Evolutionary conservation across 2,797 vertebrate species (phyloP).

Genomic region (Sebastes dallii): DNA sequence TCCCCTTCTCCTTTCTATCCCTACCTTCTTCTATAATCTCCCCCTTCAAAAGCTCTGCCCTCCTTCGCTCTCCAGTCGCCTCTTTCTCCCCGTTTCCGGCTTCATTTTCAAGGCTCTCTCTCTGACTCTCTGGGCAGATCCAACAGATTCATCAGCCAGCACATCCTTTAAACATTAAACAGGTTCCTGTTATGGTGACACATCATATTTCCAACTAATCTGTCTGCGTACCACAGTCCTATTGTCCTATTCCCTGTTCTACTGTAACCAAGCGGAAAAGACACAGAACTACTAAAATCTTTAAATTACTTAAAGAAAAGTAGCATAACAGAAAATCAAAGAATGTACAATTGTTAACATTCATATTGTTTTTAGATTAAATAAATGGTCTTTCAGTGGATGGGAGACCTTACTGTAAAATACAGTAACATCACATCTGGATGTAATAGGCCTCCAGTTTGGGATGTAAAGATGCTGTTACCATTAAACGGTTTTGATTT

Average conservation of each 20-base stretch:
- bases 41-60: slow-evolving; percentile 10
- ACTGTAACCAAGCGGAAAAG: neutral
- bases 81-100: neutral
- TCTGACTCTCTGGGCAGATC: slow-evolving; percentile 17
- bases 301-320: neutral
- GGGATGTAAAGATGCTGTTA: neutral
- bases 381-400: neutral
- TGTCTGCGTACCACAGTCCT: slow-evolving; percentile 35
- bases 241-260: slow-evolving; percentile 15
- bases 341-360: neutral
- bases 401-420: neutral
- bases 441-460: neutral
- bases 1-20: neutral
- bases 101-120: slow-evolving; percentile 14
- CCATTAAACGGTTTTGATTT: neutral
- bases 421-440: neutral
- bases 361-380: neutral
- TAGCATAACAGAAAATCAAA: neutral
- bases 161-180: slow-evolving; percentile 59
- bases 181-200: slow-evolving; percentile 48
- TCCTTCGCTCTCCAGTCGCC: neutral
- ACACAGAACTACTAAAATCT: neutral
- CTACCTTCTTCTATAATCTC: neutral
- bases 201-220: slow-evolving; percentile 60
- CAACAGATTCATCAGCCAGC: slow-evolving; percentile 42